Percentiles rank a stretch among this genome's conserved stretches.
These are phyloP conservation scores for Catagonus wagneri DNA, from an alignment of 2,113 vertebrate genomes.

Conservation along the genomic window DNA sequence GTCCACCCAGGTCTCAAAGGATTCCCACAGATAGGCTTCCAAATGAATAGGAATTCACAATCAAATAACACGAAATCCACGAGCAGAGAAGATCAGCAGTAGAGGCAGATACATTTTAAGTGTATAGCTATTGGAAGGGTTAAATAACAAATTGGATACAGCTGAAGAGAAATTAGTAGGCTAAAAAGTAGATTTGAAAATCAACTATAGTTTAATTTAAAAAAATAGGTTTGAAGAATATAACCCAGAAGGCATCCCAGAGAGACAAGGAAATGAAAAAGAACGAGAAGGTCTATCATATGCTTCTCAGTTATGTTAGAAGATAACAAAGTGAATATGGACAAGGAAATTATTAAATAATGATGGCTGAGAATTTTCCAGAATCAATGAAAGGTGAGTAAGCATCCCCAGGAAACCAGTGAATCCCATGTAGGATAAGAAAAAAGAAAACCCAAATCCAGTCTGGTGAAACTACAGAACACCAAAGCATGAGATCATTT, in stretches of 20 bases:
- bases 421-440: not conserved
- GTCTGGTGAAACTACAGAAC: not conserved
- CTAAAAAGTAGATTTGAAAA: slow-evolving; percentile 5
- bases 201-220: not conserved
- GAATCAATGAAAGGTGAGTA: slow-evolving; percentile 25
- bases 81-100: slow-evolving; percentile 6
- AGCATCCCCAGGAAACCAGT: not conserved
- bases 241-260: not conserved
- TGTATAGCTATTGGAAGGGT: not conserved
- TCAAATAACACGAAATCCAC: not conserved
- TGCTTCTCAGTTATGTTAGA: not conserved
- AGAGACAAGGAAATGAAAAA: slow-evolving; percentile 2
- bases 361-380: not conserved
- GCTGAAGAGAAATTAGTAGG: slow-evolving; percentile 31
- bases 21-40: not conserved
- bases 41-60: not conserved
- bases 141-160: not conserved
- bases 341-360: not conserved
- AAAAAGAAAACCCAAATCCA: not conserved
- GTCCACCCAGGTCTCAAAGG: not conserved
- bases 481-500: slow-evolving; percentile 1
- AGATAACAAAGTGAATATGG: not conserved
- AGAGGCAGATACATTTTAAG: not conserved
- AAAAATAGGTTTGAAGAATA: slow-evolving; percentile 24
- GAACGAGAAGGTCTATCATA: not conserved